These are phyloP conservation scores for Drosophila emarginata DNA, from an alignment of 2,888 invertebrate genomes.

Conservation along the genomic window DNA sequence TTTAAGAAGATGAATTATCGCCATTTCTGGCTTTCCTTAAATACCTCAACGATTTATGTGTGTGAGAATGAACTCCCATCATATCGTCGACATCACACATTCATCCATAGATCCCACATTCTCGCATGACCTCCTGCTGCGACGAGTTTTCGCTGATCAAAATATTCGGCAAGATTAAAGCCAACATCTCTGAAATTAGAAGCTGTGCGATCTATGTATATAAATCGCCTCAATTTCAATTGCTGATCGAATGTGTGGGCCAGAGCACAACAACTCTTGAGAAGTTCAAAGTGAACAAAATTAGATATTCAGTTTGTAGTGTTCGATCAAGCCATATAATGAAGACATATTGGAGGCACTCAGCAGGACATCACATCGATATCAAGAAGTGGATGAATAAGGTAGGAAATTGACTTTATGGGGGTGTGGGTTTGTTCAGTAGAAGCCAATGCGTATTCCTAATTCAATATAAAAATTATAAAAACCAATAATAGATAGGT, in stretches of 20 bases:
- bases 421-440: no score
- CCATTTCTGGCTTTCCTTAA: conserved; percentile 25
- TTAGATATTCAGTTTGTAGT: not conserved
- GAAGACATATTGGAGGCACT: not conserved
- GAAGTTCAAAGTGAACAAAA: conserved; percentile 43
- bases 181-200: conserved; percentile 19
- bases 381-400: not conserved
- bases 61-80: conserved; percentile 24
- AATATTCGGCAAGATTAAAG: conserved; percentile 37
- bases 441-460: no score
- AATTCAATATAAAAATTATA: no score
- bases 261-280: conserved; percentile 25
- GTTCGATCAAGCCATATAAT: not conserved
- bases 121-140: conserved; percentile 10
- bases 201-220: conserved; percentile 51
- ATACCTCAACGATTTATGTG: conserved; percentile 62
- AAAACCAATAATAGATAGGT: no score
- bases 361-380: not conserved
- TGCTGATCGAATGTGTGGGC: conserved; percentile 11
- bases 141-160: conserved; percentile 37
- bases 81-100: conserved; percentile 13
- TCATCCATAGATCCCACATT: conserved; percentile 39
- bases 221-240: conserved; percentile 38
- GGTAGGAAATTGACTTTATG: not conserved
- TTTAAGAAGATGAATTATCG: conserved; percentile 70